These are phyloP conservation scores for Zaprionus inermis DNA, from an alignment of 1,140 invertebrate genomes.

Conservation along the genomic window DNA sequence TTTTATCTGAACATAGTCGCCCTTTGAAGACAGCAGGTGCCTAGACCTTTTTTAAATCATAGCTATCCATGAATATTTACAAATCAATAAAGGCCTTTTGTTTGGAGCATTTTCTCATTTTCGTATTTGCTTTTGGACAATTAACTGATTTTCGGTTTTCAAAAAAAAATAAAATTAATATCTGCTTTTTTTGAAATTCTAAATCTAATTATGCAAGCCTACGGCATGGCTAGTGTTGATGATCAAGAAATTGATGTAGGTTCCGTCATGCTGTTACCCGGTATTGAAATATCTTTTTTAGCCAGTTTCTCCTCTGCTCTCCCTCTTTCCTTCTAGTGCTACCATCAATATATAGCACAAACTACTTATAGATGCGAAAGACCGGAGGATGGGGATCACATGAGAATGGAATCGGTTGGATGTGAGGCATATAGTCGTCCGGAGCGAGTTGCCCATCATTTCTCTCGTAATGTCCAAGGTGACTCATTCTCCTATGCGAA, in stretches of 20 bases:
- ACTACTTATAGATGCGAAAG: conserved; percentile 25
- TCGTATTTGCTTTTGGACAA: conserved; percentile 9
- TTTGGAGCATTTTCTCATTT: neutral
- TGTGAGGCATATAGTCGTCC: neutral
- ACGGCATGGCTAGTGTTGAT: conserved; percentile 27
- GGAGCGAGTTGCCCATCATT: neutral
- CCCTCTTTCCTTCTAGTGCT: conserved; percentile 5
- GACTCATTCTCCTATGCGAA: neutral
- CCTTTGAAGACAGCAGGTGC: neutral
- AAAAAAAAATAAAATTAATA: conserved; percentile 20
- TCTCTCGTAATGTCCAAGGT: neutral
- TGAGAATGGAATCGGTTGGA: conserved; percentile 4
- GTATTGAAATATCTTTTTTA: neutral
- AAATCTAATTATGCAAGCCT: conserved; percentile 42
- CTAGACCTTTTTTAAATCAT: neutral
- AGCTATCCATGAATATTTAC: neutral
- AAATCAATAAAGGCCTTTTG: neutral
- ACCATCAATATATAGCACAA: conserved; percentile 44
- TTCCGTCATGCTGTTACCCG: neutral
- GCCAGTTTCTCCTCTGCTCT: neutral
- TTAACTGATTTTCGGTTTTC: conserved; percentile 20
- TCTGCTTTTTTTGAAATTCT: conserved; percentile 27
- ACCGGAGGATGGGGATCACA: conserved; percentile 15
- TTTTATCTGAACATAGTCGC: neutral
- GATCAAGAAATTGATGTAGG: conserved; percentile 38